phyloP scores from a whole-genome alignment of 2,113 vertebrate genomes.

The Callospermophilus lateralis region DNA sequence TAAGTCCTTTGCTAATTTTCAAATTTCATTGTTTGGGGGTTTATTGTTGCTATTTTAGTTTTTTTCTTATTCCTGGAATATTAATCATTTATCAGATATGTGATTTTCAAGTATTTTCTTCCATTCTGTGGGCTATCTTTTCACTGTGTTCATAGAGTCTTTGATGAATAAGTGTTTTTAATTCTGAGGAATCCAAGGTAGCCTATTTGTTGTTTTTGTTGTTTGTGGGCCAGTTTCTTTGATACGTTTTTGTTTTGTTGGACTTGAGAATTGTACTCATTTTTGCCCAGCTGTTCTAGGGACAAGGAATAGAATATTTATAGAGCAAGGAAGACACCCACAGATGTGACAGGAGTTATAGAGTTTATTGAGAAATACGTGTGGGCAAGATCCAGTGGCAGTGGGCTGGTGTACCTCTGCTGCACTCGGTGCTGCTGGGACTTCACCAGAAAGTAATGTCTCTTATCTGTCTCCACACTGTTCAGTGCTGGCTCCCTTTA shows the following conservation, averaged over 20 bases:
- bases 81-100: background rate
- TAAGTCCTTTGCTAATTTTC: background rate
- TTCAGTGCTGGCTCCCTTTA: too few species aligned
- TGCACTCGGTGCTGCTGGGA: too few species aligned
- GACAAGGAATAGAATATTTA: too few species aligned
- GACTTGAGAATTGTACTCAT: background rate
- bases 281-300: background rate
- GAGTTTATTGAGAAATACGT: too few species aligned
- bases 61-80: background rate
- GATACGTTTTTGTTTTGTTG: background rate
- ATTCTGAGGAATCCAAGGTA: background rate
- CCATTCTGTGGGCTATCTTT: background rate
- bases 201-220: background rate
- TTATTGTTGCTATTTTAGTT: background rate
- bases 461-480: too few species aligned
- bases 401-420: too few species aligned
- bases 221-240: background rate
- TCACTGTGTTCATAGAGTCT: background rate
- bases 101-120: background rate
- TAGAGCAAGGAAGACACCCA: too few species aligned
- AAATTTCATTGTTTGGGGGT: background rate
- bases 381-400: too few species aligned
- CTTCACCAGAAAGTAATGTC: too few species aligned
- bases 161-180: constrained; percentile 2
- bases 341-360: too few species aligned